phyloP scores from a whole-genome alignment of 2,888 invertebrate species.

The Rapana venosa region DNA sequence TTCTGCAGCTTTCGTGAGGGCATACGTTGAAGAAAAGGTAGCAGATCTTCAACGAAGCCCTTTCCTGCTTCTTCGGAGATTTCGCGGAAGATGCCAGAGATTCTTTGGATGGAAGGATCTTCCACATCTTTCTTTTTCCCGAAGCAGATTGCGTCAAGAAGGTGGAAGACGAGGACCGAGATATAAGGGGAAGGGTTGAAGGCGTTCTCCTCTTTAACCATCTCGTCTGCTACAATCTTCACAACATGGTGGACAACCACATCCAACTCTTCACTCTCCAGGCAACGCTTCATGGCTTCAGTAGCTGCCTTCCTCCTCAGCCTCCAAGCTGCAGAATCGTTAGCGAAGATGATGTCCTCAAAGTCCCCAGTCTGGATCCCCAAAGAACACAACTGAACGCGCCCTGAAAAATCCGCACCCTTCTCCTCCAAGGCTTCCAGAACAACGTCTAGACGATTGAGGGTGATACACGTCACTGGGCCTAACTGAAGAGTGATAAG shows the following conservation, averaged over 20 bases:
- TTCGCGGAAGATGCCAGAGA: not conserved
- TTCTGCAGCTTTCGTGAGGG: not conserved
- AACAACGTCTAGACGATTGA: conserved; percentile 25
- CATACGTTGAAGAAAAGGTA: not conserved
- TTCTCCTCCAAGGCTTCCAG: conserved; percentile 21
- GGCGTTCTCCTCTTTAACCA: not conserved
- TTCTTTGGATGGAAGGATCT: not conserved
- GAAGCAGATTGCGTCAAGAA: conserved; percentile 3
- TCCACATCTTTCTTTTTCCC: not conserved
- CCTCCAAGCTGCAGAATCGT: not conserved
- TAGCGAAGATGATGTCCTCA: conserved; percentile 10
- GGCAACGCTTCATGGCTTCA: not conserved
- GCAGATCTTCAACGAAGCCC: not conserved
- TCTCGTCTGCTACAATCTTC: not conserved
- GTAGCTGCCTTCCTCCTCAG: not conserved
- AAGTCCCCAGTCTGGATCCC: not conserved
- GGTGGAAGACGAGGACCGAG: not conserved
- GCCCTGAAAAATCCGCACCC: conserved; percentile 27
- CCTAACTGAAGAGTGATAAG: conserved; percentile 31
- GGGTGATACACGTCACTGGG: conserved; percentile 8
- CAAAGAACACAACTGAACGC: not conserved
- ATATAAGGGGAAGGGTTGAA: not conserved
- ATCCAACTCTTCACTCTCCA: not conserved
- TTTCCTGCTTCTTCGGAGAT: not conserved
- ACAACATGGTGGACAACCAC: not conserved